Conservation (phyloP, 53 echinoderm and acorn worm genomes). For the Actinopyga echinites region DNA sequence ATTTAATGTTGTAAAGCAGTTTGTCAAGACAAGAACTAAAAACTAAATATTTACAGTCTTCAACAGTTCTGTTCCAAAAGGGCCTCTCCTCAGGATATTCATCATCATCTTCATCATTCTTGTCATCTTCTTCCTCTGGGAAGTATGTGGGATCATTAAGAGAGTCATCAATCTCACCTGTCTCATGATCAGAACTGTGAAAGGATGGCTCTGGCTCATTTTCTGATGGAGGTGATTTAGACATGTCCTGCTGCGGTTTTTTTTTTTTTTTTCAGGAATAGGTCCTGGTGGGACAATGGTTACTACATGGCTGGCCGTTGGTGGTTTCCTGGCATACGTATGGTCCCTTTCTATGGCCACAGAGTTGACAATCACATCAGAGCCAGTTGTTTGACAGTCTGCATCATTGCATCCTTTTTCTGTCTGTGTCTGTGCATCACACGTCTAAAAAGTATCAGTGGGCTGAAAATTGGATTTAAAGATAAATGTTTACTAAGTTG, state of each 20-base stretch:
- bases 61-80: not conserved
- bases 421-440: not conserved
- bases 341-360: not conserved
- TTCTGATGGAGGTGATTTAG: no score
- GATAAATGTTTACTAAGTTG: no score
- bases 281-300: not conserved
- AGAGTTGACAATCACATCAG: not conserved
- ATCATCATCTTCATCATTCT: not conserved
- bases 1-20: not conserved
- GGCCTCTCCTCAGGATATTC: not conserved
- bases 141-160: not conserved
- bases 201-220: no score
- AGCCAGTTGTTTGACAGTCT: not conserved
- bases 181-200: no score
- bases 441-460: not conserved
- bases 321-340: not conserved
- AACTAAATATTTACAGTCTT: conserved; percentile 4
- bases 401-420: not conserved
- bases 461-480: no score
- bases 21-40: conserved; percentile 8
- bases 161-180: not conserved
- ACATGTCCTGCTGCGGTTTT: no score
- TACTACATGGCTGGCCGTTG: not conserved
- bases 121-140: conserved; percentile 2
- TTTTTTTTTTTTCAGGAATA: not conserved